Evolutionary conservation across 2,113 vertebrate genomes (phyloP), one percentile per base, ranked within the genome.

Genomic region (Actenoides lindsayi): DNA sequence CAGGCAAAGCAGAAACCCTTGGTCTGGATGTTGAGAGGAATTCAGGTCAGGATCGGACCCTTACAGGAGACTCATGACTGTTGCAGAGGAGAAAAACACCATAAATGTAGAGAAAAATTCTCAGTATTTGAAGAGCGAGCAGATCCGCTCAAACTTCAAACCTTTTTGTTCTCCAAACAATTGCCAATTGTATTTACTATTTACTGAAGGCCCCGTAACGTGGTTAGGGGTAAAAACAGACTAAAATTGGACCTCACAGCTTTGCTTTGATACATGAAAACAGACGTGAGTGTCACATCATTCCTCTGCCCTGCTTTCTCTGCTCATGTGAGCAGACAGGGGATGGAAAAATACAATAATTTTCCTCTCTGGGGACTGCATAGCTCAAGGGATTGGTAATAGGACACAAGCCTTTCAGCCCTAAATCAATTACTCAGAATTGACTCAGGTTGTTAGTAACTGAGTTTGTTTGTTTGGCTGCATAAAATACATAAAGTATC

Each of bases 321-420:
- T 62, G 83, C 83, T 92, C 89, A 87, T 79, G 81, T 42, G 76
- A 96, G 83, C 65, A 84, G 94, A 92, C 69, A 89, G 33, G 77
- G 69, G 56, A 95, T 82, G 65, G 83, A 75, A 96, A 95, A 96
- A 89, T 10, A 84, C 89, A 87, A 17, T 70, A 37, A 92, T 89
- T 89, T 91, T 69, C 86, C 73, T 96, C 92, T 82, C 90, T 69
- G 14, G 69, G 57, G 95, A 87, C 31, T 65, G 48, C 77, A 92
- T 54, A 79, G 90, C 96, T 97, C 86, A 92, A 82, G 94, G 96
- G 96, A 96, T 53, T 87, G 80, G 80, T 96, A 87, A 91, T 5
- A 92, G 87, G 87, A 94, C 94, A 92, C 76, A 87, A 92, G 80
- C 14, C 64, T 92, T 79, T 90, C 86, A 93, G 83, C 65, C 95